Evolutionary conservation across 2,113 vertebrate genomes (phyloP).

Genomic region (Falco punctatus): DNA sequence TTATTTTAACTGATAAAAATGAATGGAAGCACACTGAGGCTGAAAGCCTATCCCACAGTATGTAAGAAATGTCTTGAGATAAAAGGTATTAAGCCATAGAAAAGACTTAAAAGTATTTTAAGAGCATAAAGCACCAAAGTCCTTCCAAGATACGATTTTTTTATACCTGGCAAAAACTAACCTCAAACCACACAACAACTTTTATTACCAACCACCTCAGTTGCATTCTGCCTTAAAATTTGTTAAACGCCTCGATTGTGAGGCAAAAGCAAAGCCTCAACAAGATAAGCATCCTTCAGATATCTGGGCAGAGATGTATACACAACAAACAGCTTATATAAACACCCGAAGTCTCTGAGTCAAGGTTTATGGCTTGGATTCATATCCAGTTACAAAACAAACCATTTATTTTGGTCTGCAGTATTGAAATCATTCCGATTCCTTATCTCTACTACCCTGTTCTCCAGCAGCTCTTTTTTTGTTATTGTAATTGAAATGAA

Average conservation of each 20-base stretch:
- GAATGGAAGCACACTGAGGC: background rate
- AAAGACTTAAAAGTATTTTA: background rate
- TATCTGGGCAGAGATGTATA: background rate
- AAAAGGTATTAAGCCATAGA: background rate
- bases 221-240: background rate
- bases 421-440: background rate
- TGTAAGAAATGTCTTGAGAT: rapidly evolving
- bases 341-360: background rate
- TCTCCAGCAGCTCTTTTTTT: background rate
- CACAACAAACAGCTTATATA: background rate
- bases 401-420: background rate
- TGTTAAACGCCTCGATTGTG: background rate
- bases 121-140: background rate
- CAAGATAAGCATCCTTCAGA: background rate
- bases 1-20: constrained; percentile 25
- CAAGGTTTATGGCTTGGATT: background rate
- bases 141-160: background rate
- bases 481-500: background rate
- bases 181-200: background rate
- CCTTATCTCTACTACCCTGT: background rate
- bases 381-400: background rate
- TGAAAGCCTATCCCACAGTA: background rate
- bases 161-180: background rate
- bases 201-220: background rate
- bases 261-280: background rate